phyloP scores from a whole-genome alignment of 2,113 vertebrate genomes.

The Merops nubicus region DNA sequence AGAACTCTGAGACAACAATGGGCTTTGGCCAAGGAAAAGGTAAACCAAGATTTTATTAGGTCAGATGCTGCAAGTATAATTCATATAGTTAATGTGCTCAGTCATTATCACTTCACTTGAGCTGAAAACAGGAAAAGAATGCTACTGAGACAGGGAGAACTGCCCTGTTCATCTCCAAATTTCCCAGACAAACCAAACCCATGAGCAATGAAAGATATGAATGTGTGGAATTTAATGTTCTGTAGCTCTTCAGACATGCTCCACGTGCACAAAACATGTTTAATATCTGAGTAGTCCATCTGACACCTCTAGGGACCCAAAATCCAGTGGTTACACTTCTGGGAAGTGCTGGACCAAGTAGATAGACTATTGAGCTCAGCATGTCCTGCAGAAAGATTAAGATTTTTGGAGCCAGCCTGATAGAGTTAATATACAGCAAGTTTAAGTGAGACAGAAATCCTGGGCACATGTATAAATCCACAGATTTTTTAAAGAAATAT shows the following conservation, averaged over 20 bases:
- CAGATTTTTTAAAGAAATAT: background rate
- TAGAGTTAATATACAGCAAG: background rate
- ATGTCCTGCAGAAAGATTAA: background rate
- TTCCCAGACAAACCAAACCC: background rate
- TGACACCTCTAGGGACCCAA: background rate
- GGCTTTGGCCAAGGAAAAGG: background rate
- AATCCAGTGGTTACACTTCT: background rate
- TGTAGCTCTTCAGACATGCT: background rate
- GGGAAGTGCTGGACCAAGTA: background rate
- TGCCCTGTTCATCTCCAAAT: background rate
- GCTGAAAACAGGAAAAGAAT: background rate
- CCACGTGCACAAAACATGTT: background rate
- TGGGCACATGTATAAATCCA: background rate
- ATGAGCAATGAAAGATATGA: background rate
- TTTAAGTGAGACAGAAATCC: background rate
- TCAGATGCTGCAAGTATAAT: background rate
- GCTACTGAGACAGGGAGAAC: background rate
- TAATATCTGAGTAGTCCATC: background rate
- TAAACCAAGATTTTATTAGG: background rate
- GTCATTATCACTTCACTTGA: background rate
- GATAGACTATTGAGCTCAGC: background rate
- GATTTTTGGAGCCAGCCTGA: background rate
- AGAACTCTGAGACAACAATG: background rate
- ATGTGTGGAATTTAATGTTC: background rate
- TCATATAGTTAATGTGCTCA: background rate